Conservation (phyloP, 2,888 invertebrate genomes). For the Tinea semifulvella region DNA sequence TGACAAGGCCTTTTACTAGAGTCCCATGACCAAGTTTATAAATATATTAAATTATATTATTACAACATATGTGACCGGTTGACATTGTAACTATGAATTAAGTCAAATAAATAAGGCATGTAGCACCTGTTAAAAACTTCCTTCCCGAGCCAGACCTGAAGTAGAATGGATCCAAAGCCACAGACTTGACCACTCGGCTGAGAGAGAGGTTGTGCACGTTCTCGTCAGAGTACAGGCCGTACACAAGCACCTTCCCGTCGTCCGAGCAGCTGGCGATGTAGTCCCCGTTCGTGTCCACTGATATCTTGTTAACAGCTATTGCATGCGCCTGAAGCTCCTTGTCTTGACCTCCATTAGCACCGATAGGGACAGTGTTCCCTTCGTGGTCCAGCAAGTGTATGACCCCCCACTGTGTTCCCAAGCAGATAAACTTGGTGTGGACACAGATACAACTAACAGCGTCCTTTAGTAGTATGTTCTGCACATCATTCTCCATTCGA, state of each 20-base stretch:
- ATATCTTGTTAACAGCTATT: conserved; percentile 93
- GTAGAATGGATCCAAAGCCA: conserved; percentile 87
- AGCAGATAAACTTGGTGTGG: conserved; percentile 92
- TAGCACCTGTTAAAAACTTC: conserved; percentile 81
- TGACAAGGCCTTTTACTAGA: too few species aligned
- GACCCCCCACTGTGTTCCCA: conserved; percentile 92
- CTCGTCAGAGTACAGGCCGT: conserved; percentile 86
- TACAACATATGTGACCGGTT: too few species aligned
- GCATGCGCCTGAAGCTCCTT: conserved; percentile 82
- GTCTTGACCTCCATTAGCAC: conserved; percentile 67
- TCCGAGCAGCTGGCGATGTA: conserved; percentile 93
- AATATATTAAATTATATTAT: too few species aligned
- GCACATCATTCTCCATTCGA: conserved; percentile 86
- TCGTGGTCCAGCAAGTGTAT: conserved; percentile 92
- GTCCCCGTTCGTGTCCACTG: conserved; percentile 93
- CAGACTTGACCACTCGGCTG: conserved; percentile 84
- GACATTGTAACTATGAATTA: too few species aligned
- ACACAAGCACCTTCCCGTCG: conserved; percentile 87
- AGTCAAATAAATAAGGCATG: too few species aligned
- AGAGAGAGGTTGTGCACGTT: conserved; percentile 81
- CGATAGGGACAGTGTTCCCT: conserved; percentile 76
- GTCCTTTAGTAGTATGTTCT: conserved; percentile 82
- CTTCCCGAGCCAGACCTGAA: conserved; percentile 78
- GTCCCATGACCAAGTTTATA: too few species aligned
- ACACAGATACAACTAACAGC: conserved; percentile 91